phyloP scores from a whole-genome alignment of 2,888 invertebrate species.

The Agonopterix subpropinquella region DNA sequence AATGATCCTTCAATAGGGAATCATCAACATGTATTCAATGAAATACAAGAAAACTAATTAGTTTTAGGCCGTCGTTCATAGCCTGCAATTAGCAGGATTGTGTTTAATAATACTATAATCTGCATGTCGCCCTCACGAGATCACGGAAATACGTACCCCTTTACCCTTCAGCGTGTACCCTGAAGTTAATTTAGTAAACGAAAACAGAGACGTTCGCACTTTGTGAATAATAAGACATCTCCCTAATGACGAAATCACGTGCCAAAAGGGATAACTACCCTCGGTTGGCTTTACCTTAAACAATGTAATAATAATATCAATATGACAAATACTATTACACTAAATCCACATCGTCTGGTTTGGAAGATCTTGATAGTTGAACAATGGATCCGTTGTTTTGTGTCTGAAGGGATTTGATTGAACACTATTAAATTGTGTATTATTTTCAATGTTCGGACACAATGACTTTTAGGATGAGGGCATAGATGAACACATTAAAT shows the following conservation, averaged over 20 bases:
- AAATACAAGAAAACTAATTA: no score
- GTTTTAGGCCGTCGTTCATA: no score
- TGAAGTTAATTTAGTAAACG: slow-evolving; percentile 55
- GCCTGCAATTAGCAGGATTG: slow-evolving; percentile 34
- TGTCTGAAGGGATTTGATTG: slow-evolving; percentile 23
- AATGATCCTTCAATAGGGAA: no score
- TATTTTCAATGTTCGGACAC: neutral
- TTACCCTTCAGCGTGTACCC: slow-evolving; percentile 29
- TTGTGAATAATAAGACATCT: slow-evolving; percentile 59
- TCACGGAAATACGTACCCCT: slow-evolving; percentile 31
- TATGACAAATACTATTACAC: slow-evolving; percentile 35
- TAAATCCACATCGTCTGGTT: slow-evolving; percentile 29
- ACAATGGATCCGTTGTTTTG: slow-evolving; percentile 29
- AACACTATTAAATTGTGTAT: slow-evolving; percentile 3
- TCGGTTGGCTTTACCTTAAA: slow-evolving; percentile 19
- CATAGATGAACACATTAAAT: no score
- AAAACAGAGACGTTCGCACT: slow-evolving; percentile 53
- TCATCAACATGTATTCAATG: no score
- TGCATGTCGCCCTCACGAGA: slow-evolving; percentile 34
- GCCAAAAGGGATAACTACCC: slow-evolving; percentile 27
- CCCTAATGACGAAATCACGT: slow-evolving; percentile 53
- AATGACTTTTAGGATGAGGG: neutral
- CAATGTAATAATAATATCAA: slow-evolving; percentile 28
- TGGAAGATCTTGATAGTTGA: slow-evolving; percentile 35
- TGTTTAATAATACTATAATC: slow-evolving; percentile 54